Percentiles rank a stretch among this genome's conserved stretches.
Evolutionary conservation across 2,888 invertebrate species (phyloP).

Genomic region (Macrophya annulata): DNA sequence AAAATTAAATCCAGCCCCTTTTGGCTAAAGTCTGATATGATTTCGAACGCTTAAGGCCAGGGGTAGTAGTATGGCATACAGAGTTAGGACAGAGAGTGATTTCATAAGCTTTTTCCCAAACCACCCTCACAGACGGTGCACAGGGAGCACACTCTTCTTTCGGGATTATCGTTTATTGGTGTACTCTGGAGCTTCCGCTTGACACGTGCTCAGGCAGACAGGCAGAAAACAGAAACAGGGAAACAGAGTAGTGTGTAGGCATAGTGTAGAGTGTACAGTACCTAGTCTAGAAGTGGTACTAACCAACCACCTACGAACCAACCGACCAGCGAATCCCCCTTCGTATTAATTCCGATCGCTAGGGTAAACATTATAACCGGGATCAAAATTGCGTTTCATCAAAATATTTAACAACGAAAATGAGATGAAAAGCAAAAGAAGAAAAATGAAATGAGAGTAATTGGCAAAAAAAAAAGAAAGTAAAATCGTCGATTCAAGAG

Average conservation of each 20-base stretch:
- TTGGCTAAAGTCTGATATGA: no score
- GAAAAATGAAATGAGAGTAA: not conserved
- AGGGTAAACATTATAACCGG: not conserved
- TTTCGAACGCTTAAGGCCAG: no score
- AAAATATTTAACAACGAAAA: not conserved
- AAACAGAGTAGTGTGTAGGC: not conserved
- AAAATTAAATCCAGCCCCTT: no score
- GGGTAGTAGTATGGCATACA: no score
- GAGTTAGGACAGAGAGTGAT: not conserved
- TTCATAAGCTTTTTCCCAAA: not conserved
- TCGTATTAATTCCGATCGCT: not conserved
- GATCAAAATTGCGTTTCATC: slow-evolving; percentile 28
- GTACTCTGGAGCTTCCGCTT: slow-evolving; percentile 39
- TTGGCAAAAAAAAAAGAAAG: not conserved
- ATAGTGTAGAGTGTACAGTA: not conserved
- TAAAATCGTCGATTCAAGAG: not conserved
- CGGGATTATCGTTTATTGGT: slow-evolving; percentile 53
- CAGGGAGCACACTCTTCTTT: not conserved
- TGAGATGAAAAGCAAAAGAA: not conserved
- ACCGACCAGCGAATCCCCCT: no score
- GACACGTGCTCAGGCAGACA: slow-evolving; percentile 35
- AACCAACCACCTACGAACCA: not conserved
- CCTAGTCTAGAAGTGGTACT: not conserved
- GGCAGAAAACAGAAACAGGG: not conserved
- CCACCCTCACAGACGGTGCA: not conserved